Conservation (phyloP, 1,140 invertebrate species). For the Elysia chlorotica region DNA sequence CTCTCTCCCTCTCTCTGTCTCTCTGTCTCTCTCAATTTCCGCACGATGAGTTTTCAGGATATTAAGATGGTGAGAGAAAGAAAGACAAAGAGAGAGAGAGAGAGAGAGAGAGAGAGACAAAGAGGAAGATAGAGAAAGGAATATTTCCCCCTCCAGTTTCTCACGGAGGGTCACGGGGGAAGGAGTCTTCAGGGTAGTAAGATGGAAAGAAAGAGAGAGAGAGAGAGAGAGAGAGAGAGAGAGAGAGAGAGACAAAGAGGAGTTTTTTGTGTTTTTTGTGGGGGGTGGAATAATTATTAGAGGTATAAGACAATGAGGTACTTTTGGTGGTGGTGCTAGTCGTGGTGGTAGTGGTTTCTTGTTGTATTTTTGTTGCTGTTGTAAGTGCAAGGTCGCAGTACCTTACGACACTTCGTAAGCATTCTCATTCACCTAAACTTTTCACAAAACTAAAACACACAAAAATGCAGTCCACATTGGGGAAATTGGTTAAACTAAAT, state of each 20-base stretch:
- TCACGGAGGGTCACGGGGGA: not conserved
- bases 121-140: not conserved
- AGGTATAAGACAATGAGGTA: too few relatives aligned
- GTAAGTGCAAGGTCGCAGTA: too few relatives aligned
- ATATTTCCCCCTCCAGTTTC: not conserved
- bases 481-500: too few relatives aligned
- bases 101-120: conserved; percentile 5
- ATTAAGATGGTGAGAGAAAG: conserved; percentile 2
- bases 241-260: not conserved
- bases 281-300: too few relatives aligned
- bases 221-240: not conserved
- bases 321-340: too few relatives aligned
- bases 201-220: not conserved
- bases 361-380: too few relatives aligned
- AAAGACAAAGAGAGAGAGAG: conserved; percentile 1
- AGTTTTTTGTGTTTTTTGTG: too few relatives aligned
- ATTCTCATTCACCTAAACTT: too few relatives aligned
- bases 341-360: too few relatives aligned
- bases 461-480: too few relatives aligned
- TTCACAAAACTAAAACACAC: too few relatives aligned
- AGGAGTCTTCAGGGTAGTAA: not conserved
- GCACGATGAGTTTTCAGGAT: not conserved
- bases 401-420: too few relatives aligned
- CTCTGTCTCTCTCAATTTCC: not conserved
- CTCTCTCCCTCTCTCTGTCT: not conserved